Percentiles rank a stretch among this genome's conserved stretches.
phyloP scores from a whole-genome alignment of 2,888 invertebrate genomes.

The Hirtodrosophila trivittata region DNA sequence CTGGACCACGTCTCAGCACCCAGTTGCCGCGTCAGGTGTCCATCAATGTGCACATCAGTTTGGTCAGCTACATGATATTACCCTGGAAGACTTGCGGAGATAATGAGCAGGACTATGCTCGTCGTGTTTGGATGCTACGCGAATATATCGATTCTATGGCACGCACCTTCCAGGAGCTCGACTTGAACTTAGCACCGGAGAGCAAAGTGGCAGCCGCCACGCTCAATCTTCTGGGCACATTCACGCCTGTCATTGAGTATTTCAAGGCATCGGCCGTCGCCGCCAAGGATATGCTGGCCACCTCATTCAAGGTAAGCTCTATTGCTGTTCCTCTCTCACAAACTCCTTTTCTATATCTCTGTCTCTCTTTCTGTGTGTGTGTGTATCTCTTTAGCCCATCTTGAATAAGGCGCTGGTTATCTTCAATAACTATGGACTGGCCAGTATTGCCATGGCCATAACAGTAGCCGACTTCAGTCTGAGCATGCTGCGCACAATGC shows the following conservation, averaged over 20 bases:
- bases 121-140: slow-evolving; percentile 78
- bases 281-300: slow-evolving; percentile 83
- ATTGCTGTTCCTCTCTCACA: not conserved
- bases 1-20: slow-evolving; percentile 74
- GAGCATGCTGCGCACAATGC: slow-evolving; percentile 82
- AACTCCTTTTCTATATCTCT: not conserved
- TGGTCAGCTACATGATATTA: slow-evolving; percentile 83
- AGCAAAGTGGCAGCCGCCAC: slow-evolving; percentile 80
- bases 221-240: slow-evolving; percentile 76
- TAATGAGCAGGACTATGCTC: slow-evolving; percentile 81
- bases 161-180: slow-evolving; percentile 80
- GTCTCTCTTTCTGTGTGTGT: no score
- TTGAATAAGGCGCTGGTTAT: slow-evolving; percentile 82
- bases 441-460: slow-evolving; percentile 80
- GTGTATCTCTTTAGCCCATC: slow-evolving; percentile 78
- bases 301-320: slow-evolving; percentile 80
- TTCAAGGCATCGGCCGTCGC: slow-evolving; percentile 81
- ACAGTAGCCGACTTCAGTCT: slow-evolving; percentile 82
- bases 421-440: slow-evolving; percentile 80
- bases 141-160: slow-evolving; percentile 82
- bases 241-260: slow-evolving; percentile 81
- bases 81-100: slow-evolving; percentile 82
- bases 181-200: slow-evolving; percentile 75
- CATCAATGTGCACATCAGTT: slow-evolving; percentile 80
- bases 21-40: slow-evolving; percentile 82